Percentiles rank a stretch among this genome's conserved stretches.
Evolutionary conservation across 2,888 invertebrate genomes (phyloP).

Genomic region (Drepana falcataria): DNA sequence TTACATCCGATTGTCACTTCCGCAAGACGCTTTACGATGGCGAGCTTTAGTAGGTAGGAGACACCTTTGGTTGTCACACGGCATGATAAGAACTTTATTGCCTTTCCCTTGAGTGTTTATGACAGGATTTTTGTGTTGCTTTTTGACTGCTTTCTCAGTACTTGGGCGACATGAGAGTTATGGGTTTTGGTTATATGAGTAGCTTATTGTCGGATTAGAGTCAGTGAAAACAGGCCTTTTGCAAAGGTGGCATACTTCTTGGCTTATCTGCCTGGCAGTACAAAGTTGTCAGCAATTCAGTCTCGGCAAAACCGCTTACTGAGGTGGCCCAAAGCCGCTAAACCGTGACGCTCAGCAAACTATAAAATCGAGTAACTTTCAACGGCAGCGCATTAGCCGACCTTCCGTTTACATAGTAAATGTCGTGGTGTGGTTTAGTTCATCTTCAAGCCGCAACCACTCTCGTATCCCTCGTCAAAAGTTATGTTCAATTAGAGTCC

Average conservation of each 20-base stretch:
- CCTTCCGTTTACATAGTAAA: slow-evolving; percentile 47
- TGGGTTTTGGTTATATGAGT: too few relatives aligned
- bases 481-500: slow-evolving; percentile 6
- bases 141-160: too few relatives aligned
- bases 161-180: too few relatives aligned
- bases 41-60: too few relatives aligned
- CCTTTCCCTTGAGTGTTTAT: too few relatives aligned
- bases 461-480: slow-evolving; percentile 20
- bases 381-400: slow-evolving; percentile 32
- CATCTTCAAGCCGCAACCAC: slow-evolving; percentile 26
- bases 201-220: too few relatives aligned
- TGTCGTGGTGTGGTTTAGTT: slow-evolving; percentile 42
- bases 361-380: slow-evolving; percentile 45
- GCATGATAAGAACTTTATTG: too few relatives aligned
- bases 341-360: slow-evolving; percentile 26
- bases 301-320: slow-evolving; percentile 15
- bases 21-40: slow-evolving; percentile 26
- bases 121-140: too few relatives aligned
- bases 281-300: slow-evolving; percentile 4
- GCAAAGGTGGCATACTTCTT: too few relatives aligned
- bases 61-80: too few relatives aligned
- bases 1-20: slow-evolving; percentile 35
- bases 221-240: too few relatives aligned
- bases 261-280: too few relatives aligned
- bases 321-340: slow-evolving; percentile 9